A percentile compares a stretch with the other conserved stretches of the same genome.
phyloP scores from a whole-genome alignment of 2,888 invertebrate species.

The Aporophyla lueneburgensis region DNA sequence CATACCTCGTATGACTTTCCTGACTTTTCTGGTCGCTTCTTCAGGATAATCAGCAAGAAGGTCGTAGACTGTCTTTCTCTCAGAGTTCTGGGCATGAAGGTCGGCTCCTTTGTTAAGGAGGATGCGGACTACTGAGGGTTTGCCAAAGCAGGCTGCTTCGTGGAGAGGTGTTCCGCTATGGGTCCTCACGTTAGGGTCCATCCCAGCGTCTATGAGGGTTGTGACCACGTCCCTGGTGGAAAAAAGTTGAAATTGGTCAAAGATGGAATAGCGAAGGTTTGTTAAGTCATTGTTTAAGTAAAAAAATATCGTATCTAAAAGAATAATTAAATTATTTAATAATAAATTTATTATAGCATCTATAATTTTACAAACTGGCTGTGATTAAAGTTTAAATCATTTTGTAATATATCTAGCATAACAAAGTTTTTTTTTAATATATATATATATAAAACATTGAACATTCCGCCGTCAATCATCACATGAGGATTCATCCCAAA shows the following conservation, averaged over 20 bases:
- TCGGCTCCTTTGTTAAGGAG: constrained; percentile 96
- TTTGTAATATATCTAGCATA: too few species aligned
- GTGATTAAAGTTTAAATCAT: too few species aligned
- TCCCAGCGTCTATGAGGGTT: constrained; percentile 95
- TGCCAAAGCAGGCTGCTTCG: constrained; percentile 98
- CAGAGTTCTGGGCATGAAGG: constrained; percentile 94
- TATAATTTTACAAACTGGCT: too few species aligned
- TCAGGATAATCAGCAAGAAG: constrained; percentile 97
- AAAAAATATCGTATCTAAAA: too few species aligned
- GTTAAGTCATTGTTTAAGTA: too few species aligned
- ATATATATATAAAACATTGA: too few species aligned
- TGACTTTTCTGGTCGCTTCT: constrained; percentile 96
- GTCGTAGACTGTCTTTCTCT: constrained; percentile 96
- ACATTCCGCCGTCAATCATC: constrained; percentile 94
- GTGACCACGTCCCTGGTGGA: constrained; percentile 94
- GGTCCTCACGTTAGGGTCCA: constrained; percentile 96
- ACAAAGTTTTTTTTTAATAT: too few species aligned
- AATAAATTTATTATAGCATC: too few species aligned
- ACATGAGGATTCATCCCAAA: constrained; percentile 97
- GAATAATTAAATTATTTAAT: too few species aligned
- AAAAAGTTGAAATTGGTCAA: too few species aligned
- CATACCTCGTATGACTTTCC: constrained; percentile 95
- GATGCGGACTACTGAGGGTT: constrained; percentile 96
- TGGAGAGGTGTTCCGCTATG: constrained; percentile 97
- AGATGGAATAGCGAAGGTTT: too few species aligned